These are phyloP conservation scores for Centropristis striata DNA, from an alignment of 2,113 vertebrate species.

Conservation along the genomic window DNA sequence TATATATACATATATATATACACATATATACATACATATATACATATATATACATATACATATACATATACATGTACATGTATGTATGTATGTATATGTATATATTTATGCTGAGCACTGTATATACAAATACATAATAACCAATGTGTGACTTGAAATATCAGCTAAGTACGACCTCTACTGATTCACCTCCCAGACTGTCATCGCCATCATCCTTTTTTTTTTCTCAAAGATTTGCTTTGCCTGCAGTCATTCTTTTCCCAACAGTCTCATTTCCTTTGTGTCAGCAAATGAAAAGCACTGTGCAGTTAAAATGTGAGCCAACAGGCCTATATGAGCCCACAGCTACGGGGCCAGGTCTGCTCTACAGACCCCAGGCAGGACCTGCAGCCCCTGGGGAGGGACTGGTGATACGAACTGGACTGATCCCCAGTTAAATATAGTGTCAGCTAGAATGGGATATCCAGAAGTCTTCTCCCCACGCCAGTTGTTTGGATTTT, in stretches of 20 bases:
- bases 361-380: slow-evolving; percentile 46
- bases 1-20: too few species aligned
- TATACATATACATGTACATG: too few species aligned
- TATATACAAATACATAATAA: background rate
- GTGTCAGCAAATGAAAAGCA: slow-evolving; percentile 66
- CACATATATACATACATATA: too few species aligned
- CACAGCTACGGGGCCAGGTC: slow-evolving; percentile 23
- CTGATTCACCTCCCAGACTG: slow-evolving; percentile 31
- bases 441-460: slow-evolving; percentile 78
- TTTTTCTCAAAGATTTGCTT: slow-evolving; percentile 34
- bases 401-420: slow-evolving; percentile 84
- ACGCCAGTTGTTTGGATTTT: slow-evolving; percentile 37
- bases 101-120: too few species aligned
- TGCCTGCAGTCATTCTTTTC: slow-evolving; percentile 39
- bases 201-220: slow-evolving; percentile 33
- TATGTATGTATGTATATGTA: too few species aligned
- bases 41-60: too few species aligned
- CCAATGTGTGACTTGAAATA: background rate
- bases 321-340: slow-evolving; percentile 51
- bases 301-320: slow-evolving; percentile 35
- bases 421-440: slow-evolving; percentile 85
- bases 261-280: slow-evolving; percentile 46
- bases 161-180: background rate
- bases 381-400: slow-evolving; percentile 75
- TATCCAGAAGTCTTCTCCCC: slow-evolving; percentile 76